Evolutionary conservation across 2,888 invertebrate species (phyloP).

Genomic region (Sinopyrophorus schimmeli): DNA sequence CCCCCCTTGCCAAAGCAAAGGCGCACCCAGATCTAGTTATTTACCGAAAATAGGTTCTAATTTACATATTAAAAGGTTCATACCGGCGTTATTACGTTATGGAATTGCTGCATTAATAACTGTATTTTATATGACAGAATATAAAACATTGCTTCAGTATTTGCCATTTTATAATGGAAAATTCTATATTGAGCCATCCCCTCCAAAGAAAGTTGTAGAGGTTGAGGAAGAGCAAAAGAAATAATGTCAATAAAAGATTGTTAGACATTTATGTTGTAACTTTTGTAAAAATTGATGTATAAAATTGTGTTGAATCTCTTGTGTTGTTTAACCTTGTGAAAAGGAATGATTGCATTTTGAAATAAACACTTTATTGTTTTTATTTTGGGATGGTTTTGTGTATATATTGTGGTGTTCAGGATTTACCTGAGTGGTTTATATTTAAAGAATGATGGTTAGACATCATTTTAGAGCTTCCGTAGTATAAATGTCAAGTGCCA

Average conservation of each 20-base stretch:
- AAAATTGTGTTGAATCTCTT: not conserved
- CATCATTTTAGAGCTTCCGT: constrained; percentile 31
- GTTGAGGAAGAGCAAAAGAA: not conserved
- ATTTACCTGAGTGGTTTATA: constrained; percentile 14
- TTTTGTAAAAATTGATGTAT: not conserved
- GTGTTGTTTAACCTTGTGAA: not conserved
- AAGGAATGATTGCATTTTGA: not conserved
- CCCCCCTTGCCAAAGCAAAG: no score
- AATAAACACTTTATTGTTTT: not conserved
- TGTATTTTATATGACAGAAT: constrained; percentile 37
- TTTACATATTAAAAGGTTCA: no score
- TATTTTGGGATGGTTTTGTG: not conserved
- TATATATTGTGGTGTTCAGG: constrained; percentile 3
- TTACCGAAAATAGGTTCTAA: no score
- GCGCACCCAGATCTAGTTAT: no score
- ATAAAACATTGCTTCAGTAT: constrained; percentile 37
- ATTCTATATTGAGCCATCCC: constrained; percentile 21
- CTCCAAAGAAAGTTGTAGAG: not conserved
- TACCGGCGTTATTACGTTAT: constrained; percentile 33
- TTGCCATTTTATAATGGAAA: constrained; percentile 40
- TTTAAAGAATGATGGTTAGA: constrained; percentile 9
- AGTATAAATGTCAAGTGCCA: constrained; percentile 33
- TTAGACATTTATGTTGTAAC: not conserved
- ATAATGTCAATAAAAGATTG: not conserved
- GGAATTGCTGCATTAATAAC: constrained; percentile 24